A percentile compares a stretch with the other conserved stretches of the same genome.
phyloP scores from a whole-genome alignment of 1,140 invertebrate genomes.

The Drosophila ambigua region DNA sequence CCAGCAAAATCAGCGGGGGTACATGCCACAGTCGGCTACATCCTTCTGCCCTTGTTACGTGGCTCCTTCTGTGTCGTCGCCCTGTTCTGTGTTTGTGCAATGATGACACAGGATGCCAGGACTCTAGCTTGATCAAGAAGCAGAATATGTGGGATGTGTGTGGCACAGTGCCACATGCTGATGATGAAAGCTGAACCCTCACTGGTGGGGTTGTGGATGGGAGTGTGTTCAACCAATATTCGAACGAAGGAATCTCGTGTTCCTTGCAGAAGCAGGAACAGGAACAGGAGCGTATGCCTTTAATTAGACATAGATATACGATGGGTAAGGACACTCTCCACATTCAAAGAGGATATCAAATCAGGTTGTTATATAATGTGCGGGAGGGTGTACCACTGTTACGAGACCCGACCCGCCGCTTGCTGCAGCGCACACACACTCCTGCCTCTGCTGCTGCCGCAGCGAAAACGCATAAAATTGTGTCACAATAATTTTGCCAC shows the following conservation, averaged over 20 bases:
- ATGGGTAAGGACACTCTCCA: constrained; percentile 1
- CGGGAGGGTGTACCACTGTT: constrained; percentile 15
- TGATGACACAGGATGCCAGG: constrained; percentile 42
- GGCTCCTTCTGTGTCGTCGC: too few species aligned
- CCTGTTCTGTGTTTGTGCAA: constrained; percentile 30
- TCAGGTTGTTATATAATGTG: constrained; percentile 40
- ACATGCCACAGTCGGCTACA: too few species aligned
- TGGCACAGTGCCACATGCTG: constrained; percentile 13
- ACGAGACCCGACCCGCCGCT: not conserved
- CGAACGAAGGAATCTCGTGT: constrained; percentile 8
- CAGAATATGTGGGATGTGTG: too few species aligned
- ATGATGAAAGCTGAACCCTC: constrained; percentile 17
- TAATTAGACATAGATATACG: constrained; percentile 31
- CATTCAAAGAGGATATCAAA: constrained; percentile 25
- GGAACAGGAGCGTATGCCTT: constrained; percentile 8
- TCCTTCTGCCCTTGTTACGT: too few species aligned
- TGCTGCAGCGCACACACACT: constrained; percentile 23
- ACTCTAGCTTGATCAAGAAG: not conserved
- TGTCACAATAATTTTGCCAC: constrained; percentile 78
- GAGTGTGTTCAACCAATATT: too few species aligned
- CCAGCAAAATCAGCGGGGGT: too few species aligned
- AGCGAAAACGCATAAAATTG: constrained; percentile 69
- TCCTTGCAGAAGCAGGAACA: too few species aligned
- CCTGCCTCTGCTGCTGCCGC: constrained; percentile 18
- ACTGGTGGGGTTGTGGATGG: not conserved